Base-by-base conservation (phyloP, 2,888 invertebrate genomes). In the Yponomeuta evonymella region DNA sequence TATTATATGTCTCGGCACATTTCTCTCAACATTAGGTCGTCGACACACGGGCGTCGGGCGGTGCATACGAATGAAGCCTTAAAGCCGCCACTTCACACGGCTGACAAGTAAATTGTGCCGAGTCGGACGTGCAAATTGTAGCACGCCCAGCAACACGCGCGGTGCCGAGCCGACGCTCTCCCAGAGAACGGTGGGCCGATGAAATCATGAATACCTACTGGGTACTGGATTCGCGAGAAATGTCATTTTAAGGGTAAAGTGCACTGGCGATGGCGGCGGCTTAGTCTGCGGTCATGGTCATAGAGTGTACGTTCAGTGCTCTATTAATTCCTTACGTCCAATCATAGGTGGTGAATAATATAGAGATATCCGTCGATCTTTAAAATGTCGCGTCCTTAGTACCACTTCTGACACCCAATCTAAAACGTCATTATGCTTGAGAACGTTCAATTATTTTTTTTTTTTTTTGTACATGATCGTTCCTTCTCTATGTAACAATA, bases 61-160 rank as follows among this genome's bases (percentile, higher is more conserved):
- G 67, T 15, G 67, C 67, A 11, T 15, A 43, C 43, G 43, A 9
- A 43, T 15, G 43, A 33, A 36, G 67, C 36, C n/a, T n/a, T 67
- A 43, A 67, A 67, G 68, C 33, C 33, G 70, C 70, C 70, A 70
- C 36, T 70, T 63, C 65, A 29, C 36, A 10, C 65, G 48, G 23
- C 65, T 90, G 90, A 90, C 90, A 86, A 82, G 85, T 82, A 87
- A 89, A 89, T 89, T 87, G 88, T 79, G 80, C 82, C 81, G 79
- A 79, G 80, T 79, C 80, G 81, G 89, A 90, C 89, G 89, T 86
- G 89, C 81, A 90, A 90, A 90, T 90, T 89, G 84, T 78, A 77
- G 75, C 76, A 33, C 70, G 70, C 70, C 70, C 12, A 58, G 33
- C 58, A 15, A 66, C 69, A 68, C 69, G 66, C 65, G 43, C 65